Evolutionary conservation across 2,888 invertebrate genomes (phyloP), one percentile per base, ranked within the genome.

Genomic region (Rutpela maculata): DNA sequence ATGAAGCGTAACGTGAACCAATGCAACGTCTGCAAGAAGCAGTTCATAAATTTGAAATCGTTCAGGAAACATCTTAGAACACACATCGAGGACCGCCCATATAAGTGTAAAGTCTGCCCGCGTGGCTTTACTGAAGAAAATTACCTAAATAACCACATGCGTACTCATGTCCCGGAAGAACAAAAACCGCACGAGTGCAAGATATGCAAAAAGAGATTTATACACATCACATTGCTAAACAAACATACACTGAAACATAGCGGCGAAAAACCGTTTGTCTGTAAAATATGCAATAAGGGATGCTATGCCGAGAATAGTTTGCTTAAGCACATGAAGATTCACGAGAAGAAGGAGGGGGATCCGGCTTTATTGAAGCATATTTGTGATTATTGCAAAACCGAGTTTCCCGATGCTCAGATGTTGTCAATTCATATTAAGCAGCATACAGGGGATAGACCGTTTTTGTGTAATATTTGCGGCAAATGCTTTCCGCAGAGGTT

Each of bases 121-220:
- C 81, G 90, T 38, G 88, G 88, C 62, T 90, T 90, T 77, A 90
- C 90, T 0, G 90, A 90, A 84, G 90, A 90, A 81, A 90, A 90
- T 79, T 90, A 90, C 80, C 82, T 90, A 62, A 90, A 90, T 77
- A 90, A 90, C 83, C 90, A 90, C 76, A 90, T 90, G 90, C 80
- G 85, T 18, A 85, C 84, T 10, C 85, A 85, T 74, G 74, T 85
- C 9, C 90, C 90, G 4, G 90, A 90, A 43, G 90, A 90, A 60
- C 88, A 90, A 74, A 91, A 91, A 80, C 90, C 90, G 0, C 90
- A 91, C 79, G 89, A 89, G 77, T 91, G 91, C 80, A 85, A 88
- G 70, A 86, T 90, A 15, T 91, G 91, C 79, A 88, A 89, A 69
- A 90, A 90, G 81, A 86, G 90, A 6, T 91, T 91, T 84, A 89